These are phyloP conservation scores for Tetragnatha montana DNA, from an alignment of 2,888 invertebrate species.

Conservation along the genomic window DNA sequence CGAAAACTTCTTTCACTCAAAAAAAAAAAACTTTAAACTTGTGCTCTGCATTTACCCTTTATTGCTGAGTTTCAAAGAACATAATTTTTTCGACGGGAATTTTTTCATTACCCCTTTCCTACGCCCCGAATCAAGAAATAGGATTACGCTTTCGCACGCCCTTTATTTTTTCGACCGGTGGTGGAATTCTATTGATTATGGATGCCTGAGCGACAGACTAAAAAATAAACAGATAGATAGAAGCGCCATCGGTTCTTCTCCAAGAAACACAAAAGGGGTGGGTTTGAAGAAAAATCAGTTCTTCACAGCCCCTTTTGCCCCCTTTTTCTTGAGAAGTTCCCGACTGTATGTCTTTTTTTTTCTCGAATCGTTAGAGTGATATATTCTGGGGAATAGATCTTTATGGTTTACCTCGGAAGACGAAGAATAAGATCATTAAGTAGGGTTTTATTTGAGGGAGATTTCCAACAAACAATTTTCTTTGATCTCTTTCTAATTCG, in stretches of 20 bases:
- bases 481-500: background rate
- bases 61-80: slow-evolving; percentile 36
- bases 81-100: slow-evolving; percentile 13
- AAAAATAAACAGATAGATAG: slow-evolving; percentile 20
- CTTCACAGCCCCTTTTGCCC: background rate
- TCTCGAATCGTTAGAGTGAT: background rate
- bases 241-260: slow-evolving; percentile 21
- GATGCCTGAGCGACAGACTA: slow-evolving; percentile 1
- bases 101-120: slow-evolving; percentile 9
- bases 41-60: slow-evolving; percentile 25
- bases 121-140: slow-evolving; percentile 32
- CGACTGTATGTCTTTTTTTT: background rate
- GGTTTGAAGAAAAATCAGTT: slow-evolving; percentile 35
- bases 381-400: background rate
- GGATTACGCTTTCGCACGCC: slow-evolving; percentile 32
- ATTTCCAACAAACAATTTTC: background rate
- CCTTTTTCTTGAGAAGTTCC: background rate
- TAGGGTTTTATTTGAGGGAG: background rate
- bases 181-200: slow-evolving; percentile 34
- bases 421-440: background rate
- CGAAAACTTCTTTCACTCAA: slow-evolving; percentile 17
- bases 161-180: slow-evolving; percentile 1
- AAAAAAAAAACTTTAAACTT: slow-evolving; percentile 16
- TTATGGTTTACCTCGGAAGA: background rate
- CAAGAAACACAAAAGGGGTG: slow-evolving; percentile 36